Conservation (phyloP, 2,797 vertebrate species). For the Esox lucius region DNA sequence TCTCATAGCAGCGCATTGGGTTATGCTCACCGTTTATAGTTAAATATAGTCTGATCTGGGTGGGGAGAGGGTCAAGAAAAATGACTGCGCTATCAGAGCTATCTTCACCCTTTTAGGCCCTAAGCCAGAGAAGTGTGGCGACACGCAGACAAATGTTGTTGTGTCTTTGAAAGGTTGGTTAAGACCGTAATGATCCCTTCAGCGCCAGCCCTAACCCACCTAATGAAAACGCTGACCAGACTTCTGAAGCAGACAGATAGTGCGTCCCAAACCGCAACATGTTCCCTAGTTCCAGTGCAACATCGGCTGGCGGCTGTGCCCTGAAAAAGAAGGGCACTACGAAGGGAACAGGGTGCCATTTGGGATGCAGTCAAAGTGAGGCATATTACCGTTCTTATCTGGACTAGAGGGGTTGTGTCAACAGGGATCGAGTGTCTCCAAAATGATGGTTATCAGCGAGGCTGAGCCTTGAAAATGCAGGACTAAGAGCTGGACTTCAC, state of each 20-base stretch:
- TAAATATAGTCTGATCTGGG: neutral
- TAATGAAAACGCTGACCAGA: neutral
- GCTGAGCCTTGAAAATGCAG: conserved; percentile 59
- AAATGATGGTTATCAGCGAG: conserved; percentile 64
- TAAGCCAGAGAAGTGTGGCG: neutral
- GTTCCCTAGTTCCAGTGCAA: neutral
- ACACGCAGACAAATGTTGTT: neutral
- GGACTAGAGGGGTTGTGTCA: conserved; percentile 46
- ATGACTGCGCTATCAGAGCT: too few relatives aligned
- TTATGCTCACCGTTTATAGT: too few relatives aligned
- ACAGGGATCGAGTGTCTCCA: conserved; percentile 59
- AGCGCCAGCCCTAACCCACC: neutral
- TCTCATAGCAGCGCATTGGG: too few relatives aligned
- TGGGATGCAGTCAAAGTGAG: neutral
- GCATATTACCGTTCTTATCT: neutral
- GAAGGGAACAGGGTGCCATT: neutral
- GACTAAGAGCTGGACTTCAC: conserved; percentile 43
- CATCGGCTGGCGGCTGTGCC: too few relatives aligned
- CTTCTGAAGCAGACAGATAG: neutral
- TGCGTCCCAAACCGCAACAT: neutral
- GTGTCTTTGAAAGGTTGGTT: neutral
- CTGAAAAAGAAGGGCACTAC: neutral
- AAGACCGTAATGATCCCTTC: neutral
- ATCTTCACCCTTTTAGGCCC: neutral
- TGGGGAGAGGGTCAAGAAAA: neutral